These are phyloP conservation scores for Molothrus ater DNA, from an alignment of 2,797 vertebrate genomes.

Conservation along the genomic window DNA sequence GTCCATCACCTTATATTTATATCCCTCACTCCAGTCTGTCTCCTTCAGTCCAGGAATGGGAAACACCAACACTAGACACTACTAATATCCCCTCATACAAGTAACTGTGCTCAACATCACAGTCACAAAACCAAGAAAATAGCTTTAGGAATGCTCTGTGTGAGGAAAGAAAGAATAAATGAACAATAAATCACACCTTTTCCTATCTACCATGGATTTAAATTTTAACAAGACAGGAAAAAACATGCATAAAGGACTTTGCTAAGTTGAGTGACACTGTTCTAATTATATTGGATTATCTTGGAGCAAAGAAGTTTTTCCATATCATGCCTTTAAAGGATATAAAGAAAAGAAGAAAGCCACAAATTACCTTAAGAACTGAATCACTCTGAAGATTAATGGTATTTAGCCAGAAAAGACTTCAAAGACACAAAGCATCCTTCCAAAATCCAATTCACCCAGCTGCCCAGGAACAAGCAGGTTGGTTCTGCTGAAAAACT, in stretches of 20 bases:
- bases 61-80: neutral
- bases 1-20: neutral
- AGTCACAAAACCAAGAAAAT: neutral
- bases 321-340: slow-evolving; percentile 37
- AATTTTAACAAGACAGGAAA: slow-evolving; percentile 62
- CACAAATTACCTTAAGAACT: slow-evolving; percentile 57
- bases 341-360: slow-evolving; percentile 37
- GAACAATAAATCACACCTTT: slow-evolving; percentile 43
- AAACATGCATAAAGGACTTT: slow-evolving; percentile 14
- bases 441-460: slow-evolving; percentile 44
- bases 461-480: neutral
- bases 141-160: neutral
- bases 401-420: slow-evolving; percentile 38
- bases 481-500: slow-evolving; percentile 23
- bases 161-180: neutral
- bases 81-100: neutral
- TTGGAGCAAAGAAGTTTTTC: slow-evolving; percentile 64
- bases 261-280: slow-evolving; percentile 47
- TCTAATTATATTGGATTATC: slow-evolving; percentile 64
- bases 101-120: neutral
- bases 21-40: neutral
- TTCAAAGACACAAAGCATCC: slow-evolving; percentile 53
- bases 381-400: slow-evolving; percentile 38
- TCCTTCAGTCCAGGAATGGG: neutral
- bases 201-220: slow-evolving; percentile 38